A percentile compares a stretch with the other conserved stretches of the same genome.
These are phyloP conservation scores for Papilio aristodemus DNA, from an alignment of 1,140 invertebrate species.

Conservation along the genomic window DNA sequence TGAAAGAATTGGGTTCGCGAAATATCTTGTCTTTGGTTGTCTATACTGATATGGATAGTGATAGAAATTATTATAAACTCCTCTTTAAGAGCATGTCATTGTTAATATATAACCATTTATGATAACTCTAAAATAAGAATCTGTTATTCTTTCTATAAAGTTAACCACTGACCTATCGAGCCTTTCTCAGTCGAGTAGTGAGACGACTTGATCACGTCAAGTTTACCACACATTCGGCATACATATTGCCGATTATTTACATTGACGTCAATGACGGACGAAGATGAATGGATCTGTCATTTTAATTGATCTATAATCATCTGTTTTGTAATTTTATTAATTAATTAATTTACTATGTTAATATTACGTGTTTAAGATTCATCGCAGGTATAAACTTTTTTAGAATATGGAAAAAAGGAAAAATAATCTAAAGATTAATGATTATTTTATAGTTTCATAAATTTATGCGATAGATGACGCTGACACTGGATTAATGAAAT, in stretches of 20 bases:
- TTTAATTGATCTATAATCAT: background rate
- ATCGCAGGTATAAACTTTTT: background rate
- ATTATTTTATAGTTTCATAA: too few relatives aligned
- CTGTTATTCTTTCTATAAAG: background rate
- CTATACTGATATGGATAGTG: too few relatives aligned
- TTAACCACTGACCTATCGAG: background rate
- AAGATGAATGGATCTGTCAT: constrained; percentile 8
- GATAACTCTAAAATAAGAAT: too few relatives aligned
- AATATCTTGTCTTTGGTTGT: too few relatives aligned
- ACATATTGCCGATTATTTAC: constrained; percentile 12
- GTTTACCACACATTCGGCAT: background rate
- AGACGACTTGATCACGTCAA: background rate
- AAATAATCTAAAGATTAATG: background rate
- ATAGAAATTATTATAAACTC: too few relatives aligned
- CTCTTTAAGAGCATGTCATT: too few relatives aligned
- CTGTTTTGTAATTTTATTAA: background rate
- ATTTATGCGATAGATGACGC: background rate
- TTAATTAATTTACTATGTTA: background rate
- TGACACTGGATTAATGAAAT: background rate
- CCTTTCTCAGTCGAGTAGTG: background rate
- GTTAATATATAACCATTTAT: too few relatives aligned
- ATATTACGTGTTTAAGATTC: background rate
- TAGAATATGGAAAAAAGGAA: background rate
- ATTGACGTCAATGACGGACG: background rate
- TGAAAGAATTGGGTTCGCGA: too few relatives aligned